Evolutionary conservation across 2,888 invertebrate species (phyloP).

Genomic region (Hololepta plana): DNA sequence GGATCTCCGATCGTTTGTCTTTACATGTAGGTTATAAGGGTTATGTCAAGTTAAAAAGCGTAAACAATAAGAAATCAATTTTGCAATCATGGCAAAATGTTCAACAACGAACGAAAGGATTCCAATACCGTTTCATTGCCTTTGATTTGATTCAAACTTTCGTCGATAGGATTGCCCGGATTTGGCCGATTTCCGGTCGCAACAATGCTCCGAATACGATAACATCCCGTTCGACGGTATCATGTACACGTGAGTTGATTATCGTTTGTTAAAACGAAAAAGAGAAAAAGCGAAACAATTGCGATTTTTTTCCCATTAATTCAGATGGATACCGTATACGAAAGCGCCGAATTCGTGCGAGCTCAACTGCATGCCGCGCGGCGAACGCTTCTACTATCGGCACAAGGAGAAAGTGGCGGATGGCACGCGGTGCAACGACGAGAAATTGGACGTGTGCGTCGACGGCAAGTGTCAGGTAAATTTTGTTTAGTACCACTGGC

Average conservation of each 20-base stretch:
- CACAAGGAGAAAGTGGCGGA: constrained; percentile 67
- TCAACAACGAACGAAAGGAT: no score
- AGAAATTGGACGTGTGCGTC: constrained; percentile 82
- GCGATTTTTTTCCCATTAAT: no score
- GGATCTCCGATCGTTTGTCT: no score
- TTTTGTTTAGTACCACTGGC: constrained; percentile 7
- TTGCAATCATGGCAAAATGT: no score
- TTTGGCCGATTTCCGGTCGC: constrained; percentile 62
- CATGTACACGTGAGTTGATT: constrained; percentile 59
- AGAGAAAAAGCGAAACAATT: no score
- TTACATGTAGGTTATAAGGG: no score
- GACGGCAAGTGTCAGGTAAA: constrained; percentile 80
- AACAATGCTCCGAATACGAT: constrained; percentile 81
- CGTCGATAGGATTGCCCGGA: constrained; percentile 57
- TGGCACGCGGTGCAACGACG: constrained; percentile 67
- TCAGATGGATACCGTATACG: constrained; percentile 75
- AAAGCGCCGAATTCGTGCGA: constrained; percentile 84
- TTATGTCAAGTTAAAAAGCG: no score
- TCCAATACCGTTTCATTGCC: no score
- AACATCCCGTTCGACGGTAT: constrained; percentile 62
- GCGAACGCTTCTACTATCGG: constrained; percentile 79
- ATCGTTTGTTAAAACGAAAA: no score
- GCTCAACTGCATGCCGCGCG: constrained; percentile 85
- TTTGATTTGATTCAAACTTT: no score
- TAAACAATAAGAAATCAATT: no score